Conservation (phyloP, 2,797 vertebrate genomes). For the Hipposideros larvatus region DNA sequence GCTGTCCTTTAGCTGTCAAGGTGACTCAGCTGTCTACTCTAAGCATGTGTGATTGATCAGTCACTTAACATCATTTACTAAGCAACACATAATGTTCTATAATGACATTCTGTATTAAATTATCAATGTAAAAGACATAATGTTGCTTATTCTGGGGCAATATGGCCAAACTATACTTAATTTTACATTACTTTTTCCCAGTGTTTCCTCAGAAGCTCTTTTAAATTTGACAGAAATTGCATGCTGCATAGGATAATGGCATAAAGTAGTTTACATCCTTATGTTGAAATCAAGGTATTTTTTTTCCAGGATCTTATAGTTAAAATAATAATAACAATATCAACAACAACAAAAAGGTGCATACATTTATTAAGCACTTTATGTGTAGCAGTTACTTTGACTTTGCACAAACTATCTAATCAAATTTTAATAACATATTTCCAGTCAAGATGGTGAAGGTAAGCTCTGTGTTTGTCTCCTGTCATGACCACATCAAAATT, state of each 20-base stretch:
- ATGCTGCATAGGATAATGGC: background rate
- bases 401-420: background rate
- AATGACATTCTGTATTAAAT: conserved; percentile 10
- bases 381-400: background rate
- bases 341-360: background rate
- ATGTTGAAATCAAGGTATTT: background rate
- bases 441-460: too few species aligned
- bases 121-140: conserved; percentile 2
- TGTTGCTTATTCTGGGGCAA: conserved; percentile 12
- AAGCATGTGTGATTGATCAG: background rate
- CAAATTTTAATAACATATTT: background rate
- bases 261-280: background rate
- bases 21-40: conserved; percentile 23
- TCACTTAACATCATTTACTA: conserved; percentile 43
- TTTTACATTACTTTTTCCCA: conserved; percentile 30
- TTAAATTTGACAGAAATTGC: background rate
- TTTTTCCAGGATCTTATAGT: background rate
- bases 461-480: too few species aligned
- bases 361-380: background rate
- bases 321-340: conserved; percentile 37
- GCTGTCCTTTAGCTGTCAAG: conserved; percentile 23
- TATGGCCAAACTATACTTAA: conserved; percentile 48
- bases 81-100: background rate
- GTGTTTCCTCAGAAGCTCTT: background rate
- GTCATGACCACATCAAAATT: too few species aligned